phyloP scores from a whole-genome alignment of 2,888 invertebrate species.

The Acanthosepion pharaonis region DNA sequence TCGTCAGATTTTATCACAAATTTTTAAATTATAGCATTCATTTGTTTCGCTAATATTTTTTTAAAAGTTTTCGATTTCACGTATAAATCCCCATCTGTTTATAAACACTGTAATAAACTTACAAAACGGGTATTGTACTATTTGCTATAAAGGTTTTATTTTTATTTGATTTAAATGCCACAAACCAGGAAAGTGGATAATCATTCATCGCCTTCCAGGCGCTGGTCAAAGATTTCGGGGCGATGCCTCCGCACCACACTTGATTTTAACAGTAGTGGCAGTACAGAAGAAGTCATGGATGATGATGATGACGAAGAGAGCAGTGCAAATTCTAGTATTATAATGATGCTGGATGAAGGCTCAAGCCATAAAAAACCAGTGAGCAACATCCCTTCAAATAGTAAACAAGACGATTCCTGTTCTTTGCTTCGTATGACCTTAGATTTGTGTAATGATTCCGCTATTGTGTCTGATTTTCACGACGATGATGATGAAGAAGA shows the following conservation, averaged over 20 bases:
- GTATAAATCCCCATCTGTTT: too few species aligned
- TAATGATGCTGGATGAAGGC: too few species aligned
- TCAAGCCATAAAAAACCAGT: too few species aligned
- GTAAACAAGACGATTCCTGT: background rate
- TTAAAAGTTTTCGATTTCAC: background rate
- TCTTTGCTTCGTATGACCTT: background rate
- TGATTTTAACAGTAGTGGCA: background rate
- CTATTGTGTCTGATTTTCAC: conserved; percentile 34
- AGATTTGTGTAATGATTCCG: background rate
- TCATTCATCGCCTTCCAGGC: background rate
- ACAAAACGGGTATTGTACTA: too few species aligned
- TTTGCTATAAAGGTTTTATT: too few species aligned
- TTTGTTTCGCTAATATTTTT: background rate
- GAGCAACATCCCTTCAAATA: too few species aligned
- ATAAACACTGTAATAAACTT: too few species aligned
- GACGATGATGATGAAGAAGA: conserved; percentile 6
- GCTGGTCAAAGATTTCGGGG: background rate
- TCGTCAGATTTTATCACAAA: too few species aligned
- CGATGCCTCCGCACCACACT: background rate
- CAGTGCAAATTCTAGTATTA: background rate
- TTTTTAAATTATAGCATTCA: too few species aligned
- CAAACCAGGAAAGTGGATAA: background rate
- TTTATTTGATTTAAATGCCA: background rate
- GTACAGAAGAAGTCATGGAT: conserved; percentile 40
- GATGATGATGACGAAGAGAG: conserved; percentile 43